These are phyloP conservation scores for Epirrhoe tristata DNA, from an alignment of 2,888 invertebrate genomes.

Conservation along the genomic window DNA sequence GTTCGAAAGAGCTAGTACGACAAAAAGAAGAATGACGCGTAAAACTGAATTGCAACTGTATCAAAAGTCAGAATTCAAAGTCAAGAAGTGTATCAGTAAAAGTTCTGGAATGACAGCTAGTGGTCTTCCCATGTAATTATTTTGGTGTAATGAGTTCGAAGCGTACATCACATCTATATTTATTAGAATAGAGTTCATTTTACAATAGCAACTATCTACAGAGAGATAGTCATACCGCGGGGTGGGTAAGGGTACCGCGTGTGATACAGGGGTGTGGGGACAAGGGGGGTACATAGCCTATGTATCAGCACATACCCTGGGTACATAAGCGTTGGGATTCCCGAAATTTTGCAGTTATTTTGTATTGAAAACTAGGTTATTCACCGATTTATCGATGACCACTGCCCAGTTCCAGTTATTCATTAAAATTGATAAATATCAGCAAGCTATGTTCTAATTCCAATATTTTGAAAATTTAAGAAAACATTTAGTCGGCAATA, in stretches of 20 bases:
- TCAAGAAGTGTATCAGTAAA: too few species aligned
- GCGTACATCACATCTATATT: background rate
- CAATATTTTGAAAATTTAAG: too few species aligned
- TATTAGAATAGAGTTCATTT: background rate
- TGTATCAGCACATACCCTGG: slow-evolving; percentile 78
- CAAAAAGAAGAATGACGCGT: too few species aligned
- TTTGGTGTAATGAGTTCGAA: background rate
- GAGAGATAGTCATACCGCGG: slow-evolving; percentile 53
- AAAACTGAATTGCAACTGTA: too few species aligned
- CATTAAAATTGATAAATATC: background rate
- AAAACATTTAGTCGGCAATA: too few species aligned
- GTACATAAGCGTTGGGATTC: slow-evolving; percentile 71
- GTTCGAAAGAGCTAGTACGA: too few species aligned
- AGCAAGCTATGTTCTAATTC: background rate
- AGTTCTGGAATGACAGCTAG: background rate
- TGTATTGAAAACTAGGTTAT: slow-evolving; percentile 84
- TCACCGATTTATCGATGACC: slow-evolving; percentile 67
- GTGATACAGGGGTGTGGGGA: slow-evolving; percentile 58
- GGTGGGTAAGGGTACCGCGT: slow-evolving; percentile 72
- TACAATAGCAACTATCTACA: slow-evolving; percentile 4
- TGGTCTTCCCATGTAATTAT: background rate
- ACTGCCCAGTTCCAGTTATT: slow-evolving; percentile 21
- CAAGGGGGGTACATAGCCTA: slow-evolving; percentile 75
- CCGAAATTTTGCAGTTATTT: slow-evolving; percentile 85
- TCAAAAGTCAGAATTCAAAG: too few species aligned